Conservation (phyloP, 2,797 vertebrate species). For the Microctenopoma steveboyesi region DNA sequence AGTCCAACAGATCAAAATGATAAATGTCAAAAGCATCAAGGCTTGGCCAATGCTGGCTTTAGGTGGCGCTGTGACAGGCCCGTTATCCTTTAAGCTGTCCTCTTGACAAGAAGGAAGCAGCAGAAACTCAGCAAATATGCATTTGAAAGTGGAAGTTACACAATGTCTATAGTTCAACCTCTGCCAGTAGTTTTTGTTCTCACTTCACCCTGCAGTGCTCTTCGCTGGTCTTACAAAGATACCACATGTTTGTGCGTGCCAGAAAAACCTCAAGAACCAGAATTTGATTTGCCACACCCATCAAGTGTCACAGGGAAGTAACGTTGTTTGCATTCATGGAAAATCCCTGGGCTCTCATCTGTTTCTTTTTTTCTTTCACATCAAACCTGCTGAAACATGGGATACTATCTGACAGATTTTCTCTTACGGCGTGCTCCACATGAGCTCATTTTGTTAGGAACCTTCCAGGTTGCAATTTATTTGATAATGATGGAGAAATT, state of each 20-base stretch:
- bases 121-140: conserved; percentile 6
- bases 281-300: conserved; percentile 54
- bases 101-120: conserved; percentile 2
- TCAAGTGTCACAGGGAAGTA: conserved; percentile 36
- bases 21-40: too few relatives aligned
- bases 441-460: conserved; percentile 48
- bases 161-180: conserved; percentile 10
- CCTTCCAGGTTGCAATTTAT: conserved; percentile 52
- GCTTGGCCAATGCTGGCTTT: too few relatives aligned
- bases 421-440: conserved; percentile 1
- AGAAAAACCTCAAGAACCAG: conserved; percentile 58
- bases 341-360: conserved; percentile 48
- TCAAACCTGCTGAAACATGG: conserved; percentile 53
- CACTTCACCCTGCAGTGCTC: conserved; percentile 34
- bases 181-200: conserved; percentile 45
- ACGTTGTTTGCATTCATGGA: conserved; percentile 35
- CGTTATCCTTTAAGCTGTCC: background rate
- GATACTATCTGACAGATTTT: conserved; percentile 31
- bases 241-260: conserved; percentile 30
- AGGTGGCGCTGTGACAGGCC: too few relatives aligned
- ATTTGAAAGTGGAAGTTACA: background rate
- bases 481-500: conserved; percentile 64
- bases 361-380: conserved; percentile 37
- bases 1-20: too few relatives aligned
- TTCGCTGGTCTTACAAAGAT: conserved; percentile 34